phyloP scores from a whole-genome alignment of 2,797 vertebrate genomes.

The Eulemur coronatus region DNA sequence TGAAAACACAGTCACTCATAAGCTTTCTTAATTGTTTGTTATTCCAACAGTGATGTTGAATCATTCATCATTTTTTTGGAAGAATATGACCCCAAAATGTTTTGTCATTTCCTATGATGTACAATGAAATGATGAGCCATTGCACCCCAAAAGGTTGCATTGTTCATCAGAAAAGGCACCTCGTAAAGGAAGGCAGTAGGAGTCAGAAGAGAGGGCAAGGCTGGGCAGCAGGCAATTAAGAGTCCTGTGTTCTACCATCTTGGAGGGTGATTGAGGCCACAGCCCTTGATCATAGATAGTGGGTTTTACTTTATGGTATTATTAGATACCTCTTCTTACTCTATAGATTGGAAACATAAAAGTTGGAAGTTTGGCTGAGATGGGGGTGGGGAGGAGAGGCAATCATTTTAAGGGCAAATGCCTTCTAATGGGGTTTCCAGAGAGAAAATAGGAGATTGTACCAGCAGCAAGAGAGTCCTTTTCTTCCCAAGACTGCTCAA shows the following conservation, averaged over 20 bases:
- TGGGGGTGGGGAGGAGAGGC: background rate
- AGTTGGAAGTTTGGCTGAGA: background rate
- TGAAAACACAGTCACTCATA: background rate
- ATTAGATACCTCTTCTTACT: background rate
- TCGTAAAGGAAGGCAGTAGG: background rate
- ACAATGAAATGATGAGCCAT: background rate
- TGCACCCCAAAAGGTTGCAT: background rate
- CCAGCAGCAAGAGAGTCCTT: background rate
- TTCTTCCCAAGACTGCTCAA: background rate
- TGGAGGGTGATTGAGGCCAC: background rate
- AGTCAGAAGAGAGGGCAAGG: background rate
- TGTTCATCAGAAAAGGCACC: background rate
- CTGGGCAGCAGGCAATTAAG: background rate
- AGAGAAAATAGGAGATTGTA: background rate
- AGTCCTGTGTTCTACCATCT: background rate
- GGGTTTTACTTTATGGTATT: background rate
- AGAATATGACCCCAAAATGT: background rate
- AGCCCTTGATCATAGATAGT: background rate
- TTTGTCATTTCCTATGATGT: slow-evolving; percentile 11
- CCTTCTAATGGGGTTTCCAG: background rate
- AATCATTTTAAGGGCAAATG: background rate
- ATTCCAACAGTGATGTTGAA: background rate
- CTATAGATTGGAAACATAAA: background rate
- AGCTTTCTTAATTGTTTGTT: background rate
- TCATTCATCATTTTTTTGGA: background rate